These are phyloP conservation scores for Bimastos eiseni DNA, from an alignment of 2,888 invertebrate species.

Conservation along the genomic window DNA sequence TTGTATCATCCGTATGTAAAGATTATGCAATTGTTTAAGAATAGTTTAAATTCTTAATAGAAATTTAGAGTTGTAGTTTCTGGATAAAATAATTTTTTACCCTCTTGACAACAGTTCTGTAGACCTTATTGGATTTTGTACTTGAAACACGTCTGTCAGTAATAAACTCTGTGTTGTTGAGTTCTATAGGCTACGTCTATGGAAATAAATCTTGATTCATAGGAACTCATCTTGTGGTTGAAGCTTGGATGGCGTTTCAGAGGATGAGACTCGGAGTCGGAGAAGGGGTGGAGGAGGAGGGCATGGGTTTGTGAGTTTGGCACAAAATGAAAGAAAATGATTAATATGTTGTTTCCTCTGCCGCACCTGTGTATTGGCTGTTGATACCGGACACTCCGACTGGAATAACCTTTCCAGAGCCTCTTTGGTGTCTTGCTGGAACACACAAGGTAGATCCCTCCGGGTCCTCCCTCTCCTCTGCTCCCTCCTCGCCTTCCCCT, in stretches of 20 bases:
- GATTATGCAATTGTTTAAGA: too few relatives aligned
- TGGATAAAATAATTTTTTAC: background rate
- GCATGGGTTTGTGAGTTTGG: background rate
- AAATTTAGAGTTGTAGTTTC: background rate
- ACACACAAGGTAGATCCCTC: background rate
- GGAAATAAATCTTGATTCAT: slow-evolving; percentile 4
- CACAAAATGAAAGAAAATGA: slow-evolving; percentile 5
- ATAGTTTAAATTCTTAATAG: background rate
- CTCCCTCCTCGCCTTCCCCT: background rate
- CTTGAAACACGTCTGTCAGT: background rate
- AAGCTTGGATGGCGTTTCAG: background rate
- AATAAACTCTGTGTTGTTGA: background rate
- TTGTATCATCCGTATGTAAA: too few relatives aligned
- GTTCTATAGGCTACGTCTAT: background rate
- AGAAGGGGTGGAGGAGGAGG: background rate
- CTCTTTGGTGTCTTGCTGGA: slow-evolving; percentile 13
- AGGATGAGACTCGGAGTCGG: background rate
- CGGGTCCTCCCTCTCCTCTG: background rate
- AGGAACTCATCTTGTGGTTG: background rate
- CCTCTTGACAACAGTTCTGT: background rate
- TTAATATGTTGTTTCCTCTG: slow-evolving; percentile 1
- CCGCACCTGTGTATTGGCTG: background rate
- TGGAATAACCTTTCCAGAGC: slow-evolving; percentile 13
- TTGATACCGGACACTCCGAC: slow-evolving; percentile 4
- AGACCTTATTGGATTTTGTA: too few relatives aligned